Conservation (phyloP, 2,797 vertebrate species). For the Nyctalus aviator region DNA sequence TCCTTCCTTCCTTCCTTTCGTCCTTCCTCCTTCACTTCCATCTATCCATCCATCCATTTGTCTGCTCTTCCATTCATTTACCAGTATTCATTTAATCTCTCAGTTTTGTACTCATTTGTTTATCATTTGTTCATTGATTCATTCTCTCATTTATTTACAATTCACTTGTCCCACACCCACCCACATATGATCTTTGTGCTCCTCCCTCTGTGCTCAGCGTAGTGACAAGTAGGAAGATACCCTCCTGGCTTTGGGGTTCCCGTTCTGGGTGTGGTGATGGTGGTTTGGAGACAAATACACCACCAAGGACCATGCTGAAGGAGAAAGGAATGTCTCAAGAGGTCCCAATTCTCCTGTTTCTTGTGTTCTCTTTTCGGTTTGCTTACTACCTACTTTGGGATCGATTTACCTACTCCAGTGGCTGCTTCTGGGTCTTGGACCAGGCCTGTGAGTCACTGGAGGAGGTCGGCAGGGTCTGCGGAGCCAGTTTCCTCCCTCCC, state of each 20-base stretch:
- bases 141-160: background rate
- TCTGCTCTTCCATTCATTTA: background rate
- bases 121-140: background rate
- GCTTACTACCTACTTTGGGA: background rate
- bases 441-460: fast-evolving
- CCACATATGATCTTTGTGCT: background rate
- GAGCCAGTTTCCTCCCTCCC: background rate
- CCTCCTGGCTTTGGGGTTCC: background rate
- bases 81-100: background rate
- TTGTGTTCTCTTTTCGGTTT: background rate
- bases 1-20: too few relatives aligned
- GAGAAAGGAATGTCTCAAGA: background rate
- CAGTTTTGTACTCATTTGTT: background rate
- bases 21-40: too few relatives aligned
- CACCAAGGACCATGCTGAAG: background rate
- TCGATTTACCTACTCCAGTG: background rate
- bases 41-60: background rate
- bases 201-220: background rate
- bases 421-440: background rate
- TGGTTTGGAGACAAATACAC: background rate
- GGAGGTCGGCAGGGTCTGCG: background rate
- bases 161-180: background rate
- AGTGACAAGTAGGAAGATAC: background rate
- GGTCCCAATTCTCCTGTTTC: background rate
- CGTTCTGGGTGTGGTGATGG: too few relatives aligned